These are phyloP conservation scores for Pedetes capensis DNA, from an alignment of 2,113 vertebrate genomes.

Conservation along the genomic window DNA sequence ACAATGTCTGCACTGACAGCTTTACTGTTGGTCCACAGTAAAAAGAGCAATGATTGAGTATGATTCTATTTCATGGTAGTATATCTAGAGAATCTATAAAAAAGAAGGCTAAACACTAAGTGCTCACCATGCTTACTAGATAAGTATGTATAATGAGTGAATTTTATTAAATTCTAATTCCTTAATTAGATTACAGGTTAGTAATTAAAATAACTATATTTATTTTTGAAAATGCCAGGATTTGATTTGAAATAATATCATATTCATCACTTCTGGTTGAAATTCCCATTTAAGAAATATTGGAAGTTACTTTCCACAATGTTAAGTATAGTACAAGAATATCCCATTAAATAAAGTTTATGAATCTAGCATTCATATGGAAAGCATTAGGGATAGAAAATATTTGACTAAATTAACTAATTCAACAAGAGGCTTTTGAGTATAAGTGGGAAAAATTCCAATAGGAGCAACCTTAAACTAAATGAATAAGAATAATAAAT, in stretches of 20 bases:
- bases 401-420: not conserved
- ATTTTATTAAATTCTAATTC: not conserved
- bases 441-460: not conserved
- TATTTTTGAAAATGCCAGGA: not conserved
- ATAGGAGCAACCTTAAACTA: not conserved
- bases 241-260: not conserved
- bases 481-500: not conserved
- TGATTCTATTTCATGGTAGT: not conserved
- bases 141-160: not conserved
- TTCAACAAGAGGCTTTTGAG: not conserved
- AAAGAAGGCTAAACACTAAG: not conserved
- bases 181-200: not conserved
- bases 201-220: not conserved
- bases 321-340: not conserved
- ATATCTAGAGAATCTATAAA: not conserved
- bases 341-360: not conserved
- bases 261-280: not conserved
- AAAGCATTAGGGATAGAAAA: not conserved
- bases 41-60: not conserved
- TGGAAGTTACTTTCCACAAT: not conserved
- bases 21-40: not conserved
- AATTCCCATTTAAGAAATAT: conserved; percentile 7
- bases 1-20: not conserved
- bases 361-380: not conserved
- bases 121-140: not conserved